These are phyloP conservation scores for Trypoxylon attenuatum DNA, from an alignment of 2,888 invertebrate genomes.

Conservation along the genomic window DNA sequence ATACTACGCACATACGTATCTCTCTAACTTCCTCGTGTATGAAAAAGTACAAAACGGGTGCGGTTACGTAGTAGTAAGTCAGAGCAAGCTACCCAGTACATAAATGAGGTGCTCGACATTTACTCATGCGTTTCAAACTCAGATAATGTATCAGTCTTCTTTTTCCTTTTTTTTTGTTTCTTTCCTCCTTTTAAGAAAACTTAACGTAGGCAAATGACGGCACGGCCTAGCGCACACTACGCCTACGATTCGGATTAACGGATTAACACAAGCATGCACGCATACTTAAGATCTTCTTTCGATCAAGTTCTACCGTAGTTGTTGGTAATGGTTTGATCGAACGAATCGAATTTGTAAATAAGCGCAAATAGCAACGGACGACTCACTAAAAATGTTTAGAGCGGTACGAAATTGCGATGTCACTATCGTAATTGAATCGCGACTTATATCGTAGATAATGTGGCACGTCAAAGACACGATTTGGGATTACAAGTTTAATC, in stretches of 20 bases:
- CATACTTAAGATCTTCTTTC: slow-evolving; percentile 3
- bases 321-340: too few relatives aligned
- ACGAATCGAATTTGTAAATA: too few relatives aligned
- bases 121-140: slow-evolving; percentile 36
- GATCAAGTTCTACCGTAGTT: too few relatives aligned
- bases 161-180: too few relatives aligned
- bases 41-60: slow-evolving; percentile 42
- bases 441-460: too few relatives aligned
- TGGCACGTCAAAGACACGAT: neutral
- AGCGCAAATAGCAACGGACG: too few relatives aligned
- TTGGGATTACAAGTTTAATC: too few relatives aligned
- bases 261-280: slow-evolving; percentile 30
- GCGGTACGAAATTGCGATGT: too few relatives aligned
- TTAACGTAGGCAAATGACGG: slow-evolving; percentile 27
- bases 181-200: slow-evolving; percentile 43
- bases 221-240: slow-evolving; percentile 8
- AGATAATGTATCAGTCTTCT: slow-evolving; percentile 54
- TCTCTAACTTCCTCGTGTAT: slow-evolving; percentile 21
- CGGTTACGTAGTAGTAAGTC: slow-evolving; percentile 34
- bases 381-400: too few relatives aligned
- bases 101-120: slow-evolving; percentile 22
- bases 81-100: slow-evolving; percentile 25
- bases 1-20: slow-evolving; percentile 23
- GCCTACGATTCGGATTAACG: slow-evolving; percentile 35
- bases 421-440: too few relatives aligned